A percentile compares a stretch with the other conserved stretches of the same genome.
phyloP scores from a whole-genome alignment of 2,113 vertebrate species.

The Sylvia atricapilla region DNA sequence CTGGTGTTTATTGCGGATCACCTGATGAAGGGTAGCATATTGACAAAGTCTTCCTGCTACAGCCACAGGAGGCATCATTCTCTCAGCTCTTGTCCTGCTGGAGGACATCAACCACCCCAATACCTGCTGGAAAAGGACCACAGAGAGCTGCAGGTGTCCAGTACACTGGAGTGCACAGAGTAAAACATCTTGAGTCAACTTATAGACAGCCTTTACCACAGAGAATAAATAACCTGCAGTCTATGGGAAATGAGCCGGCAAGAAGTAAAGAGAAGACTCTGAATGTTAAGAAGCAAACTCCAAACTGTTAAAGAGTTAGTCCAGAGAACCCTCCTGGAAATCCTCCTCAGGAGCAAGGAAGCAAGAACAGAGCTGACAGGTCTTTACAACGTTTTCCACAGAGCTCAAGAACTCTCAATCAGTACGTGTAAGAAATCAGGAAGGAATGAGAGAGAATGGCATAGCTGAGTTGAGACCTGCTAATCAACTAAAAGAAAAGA shows the following conservation, averaged over 20 bases:
- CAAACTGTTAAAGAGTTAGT: not conserved
- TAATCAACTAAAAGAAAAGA: not conserved
- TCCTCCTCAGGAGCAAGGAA: not conserved
- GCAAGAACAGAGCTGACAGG: not conserved
- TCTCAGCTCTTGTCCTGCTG: fast-evolving
- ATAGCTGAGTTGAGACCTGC: not conserved
- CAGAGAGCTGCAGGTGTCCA: not conserved
- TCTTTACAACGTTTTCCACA: not conserved
- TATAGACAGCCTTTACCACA: not conserved
- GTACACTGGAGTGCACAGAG: fast-evolving
- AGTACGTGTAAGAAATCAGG: fast-evolving
- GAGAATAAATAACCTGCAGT: fast-evolving
- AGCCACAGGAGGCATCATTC: fast-evolving
- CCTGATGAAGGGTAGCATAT: not conserved
- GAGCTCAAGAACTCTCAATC: fast-evolving
- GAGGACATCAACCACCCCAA: fast-evolving
- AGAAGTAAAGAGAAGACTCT: not conserved
- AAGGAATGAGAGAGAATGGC: not conserved
- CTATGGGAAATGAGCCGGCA: not conserved
- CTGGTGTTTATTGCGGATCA: fast-evolving
- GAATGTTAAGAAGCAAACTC: not conserved
- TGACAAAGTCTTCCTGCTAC: fast-evolving
- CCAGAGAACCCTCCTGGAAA: not conserved
- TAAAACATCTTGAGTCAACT: not conserved
- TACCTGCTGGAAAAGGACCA: not conserved